These are phyloP conservation scores for Micropterix aruncella DNA, from an alignment of 2,888 invertebrate species.

Conservation along the genomic window DNA sequence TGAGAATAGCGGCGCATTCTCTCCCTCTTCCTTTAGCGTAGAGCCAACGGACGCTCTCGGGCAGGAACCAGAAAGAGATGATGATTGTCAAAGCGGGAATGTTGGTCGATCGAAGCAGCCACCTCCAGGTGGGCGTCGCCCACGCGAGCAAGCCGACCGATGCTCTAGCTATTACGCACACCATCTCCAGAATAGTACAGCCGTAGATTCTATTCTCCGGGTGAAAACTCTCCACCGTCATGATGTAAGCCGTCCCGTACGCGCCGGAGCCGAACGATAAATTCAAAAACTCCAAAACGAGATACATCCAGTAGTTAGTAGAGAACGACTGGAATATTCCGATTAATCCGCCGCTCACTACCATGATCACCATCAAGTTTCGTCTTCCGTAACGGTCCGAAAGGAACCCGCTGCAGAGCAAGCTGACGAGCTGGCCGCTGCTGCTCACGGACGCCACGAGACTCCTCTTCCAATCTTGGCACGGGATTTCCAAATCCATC, in stretches of 20 bases:
- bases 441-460: neutral
- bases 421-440: neutral
- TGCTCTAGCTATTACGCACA: neutral
- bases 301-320: neutral
- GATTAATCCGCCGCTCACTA: neutral
- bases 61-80: neutral
- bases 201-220: neutral
- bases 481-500: neutral
- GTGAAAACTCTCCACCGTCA: neutral
- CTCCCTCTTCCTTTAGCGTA: neutral
- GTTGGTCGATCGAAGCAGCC: neutral
- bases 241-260: neutral
- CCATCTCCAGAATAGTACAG: neutral
- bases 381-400: neutral
- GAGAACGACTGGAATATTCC: neutral
- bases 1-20: neutral
- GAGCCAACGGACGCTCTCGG: neutral
- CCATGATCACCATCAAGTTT: neutral
- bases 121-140: neutral
- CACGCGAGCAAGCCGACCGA: neutral
- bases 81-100: neutral
- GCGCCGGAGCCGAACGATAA: neutral
- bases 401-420: neutral
- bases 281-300: neutral
- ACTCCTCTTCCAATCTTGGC: neutral